phyloP scores from a whole-genome alignment of 2,113 vertebrate genomes.

The Cebus imitator region DNA sequence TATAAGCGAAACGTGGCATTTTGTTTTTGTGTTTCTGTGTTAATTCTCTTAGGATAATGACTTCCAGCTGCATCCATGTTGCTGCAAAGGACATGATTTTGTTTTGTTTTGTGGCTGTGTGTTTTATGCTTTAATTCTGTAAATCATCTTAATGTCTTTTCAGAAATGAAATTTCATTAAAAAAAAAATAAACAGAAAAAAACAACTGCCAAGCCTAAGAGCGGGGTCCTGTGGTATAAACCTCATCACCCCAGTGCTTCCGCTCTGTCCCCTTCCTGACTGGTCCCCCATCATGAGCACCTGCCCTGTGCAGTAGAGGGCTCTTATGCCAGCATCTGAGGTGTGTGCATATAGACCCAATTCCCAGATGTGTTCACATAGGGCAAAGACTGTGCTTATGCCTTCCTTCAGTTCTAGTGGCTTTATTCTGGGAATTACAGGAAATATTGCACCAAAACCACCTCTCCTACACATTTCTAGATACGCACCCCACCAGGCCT shows the following conservation, averaged over 20 bases:
- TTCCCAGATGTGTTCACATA: neutral
- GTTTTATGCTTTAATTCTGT: neutral
- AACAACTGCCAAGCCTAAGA: neutral
- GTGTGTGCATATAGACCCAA: neutral
- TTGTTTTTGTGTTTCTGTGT: too few species aligned
- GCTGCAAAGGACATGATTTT: too few species aligned
- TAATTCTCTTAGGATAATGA: too few species aligned
- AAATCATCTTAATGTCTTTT: neutral
- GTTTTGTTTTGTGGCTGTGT: neutral
- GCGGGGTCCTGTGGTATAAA: neutral
- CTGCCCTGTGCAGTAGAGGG: too few species aligned
- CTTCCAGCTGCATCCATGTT: too few species aligned
- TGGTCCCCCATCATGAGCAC: accelerated
- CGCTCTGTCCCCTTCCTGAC: accelerated
- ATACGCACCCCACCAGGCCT: neutral
- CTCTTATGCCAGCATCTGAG: neutral
- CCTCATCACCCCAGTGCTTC: too few species aligned
- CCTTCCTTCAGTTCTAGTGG: neutral
- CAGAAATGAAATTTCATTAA: neutral
- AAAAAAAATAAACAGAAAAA: neutral
- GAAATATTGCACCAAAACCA: neutral
- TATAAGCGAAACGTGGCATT: too few species aligned
- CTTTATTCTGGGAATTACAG: neutral
- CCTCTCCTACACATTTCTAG: neutral
- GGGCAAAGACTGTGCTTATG: neutral